Evolutionary conservation across 2,797 vertebrate genomes (phyloP).

Genomic region (Erethizon dorsatum): DNA sequence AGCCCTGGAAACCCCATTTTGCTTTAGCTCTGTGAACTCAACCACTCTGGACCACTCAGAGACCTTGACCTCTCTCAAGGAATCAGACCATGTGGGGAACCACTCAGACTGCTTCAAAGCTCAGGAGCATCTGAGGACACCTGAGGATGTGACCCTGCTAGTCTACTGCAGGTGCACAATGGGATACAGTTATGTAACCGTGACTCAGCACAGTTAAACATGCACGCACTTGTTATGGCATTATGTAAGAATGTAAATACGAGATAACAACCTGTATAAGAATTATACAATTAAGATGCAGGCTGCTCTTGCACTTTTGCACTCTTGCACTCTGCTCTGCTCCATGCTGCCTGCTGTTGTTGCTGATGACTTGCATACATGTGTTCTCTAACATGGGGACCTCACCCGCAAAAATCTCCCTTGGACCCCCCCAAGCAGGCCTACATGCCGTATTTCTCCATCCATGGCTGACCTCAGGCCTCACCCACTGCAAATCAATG

Average conservation of each 20-base stretch:
- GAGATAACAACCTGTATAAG: too few relatives aligned
- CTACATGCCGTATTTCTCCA: background rate
- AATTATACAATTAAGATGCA: background rate
- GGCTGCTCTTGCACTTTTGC: background rate
- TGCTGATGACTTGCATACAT: background rate
- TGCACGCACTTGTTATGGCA: too few relatives aligned
- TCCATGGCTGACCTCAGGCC: background rate
- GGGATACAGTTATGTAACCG: too few relatives aligned
- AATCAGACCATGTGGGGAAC: background rate
- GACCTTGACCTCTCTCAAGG: background rate
- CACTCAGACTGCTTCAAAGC: background rate
- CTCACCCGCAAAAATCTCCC: background rate
- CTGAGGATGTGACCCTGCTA: background rate
- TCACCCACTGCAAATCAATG: background rate
- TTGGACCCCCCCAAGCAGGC: too few relatives aligned
- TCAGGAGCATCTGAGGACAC: background rate
- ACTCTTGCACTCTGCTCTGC: background rate
- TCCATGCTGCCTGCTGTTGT: too few relatives aligned
- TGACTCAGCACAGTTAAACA: background rate
- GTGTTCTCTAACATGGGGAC: background rate
- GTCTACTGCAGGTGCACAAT: too few relatives aligned
- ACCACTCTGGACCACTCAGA: background rate
- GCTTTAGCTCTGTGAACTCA: background rate
- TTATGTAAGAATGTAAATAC: rapidly evolving
- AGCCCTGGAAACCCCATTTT: rapidly evolving